Evolutionary conservation across 2,888 invertebrate genomes (phyloP).

Genomic region (Pycnomerus fuliginosus): DNA sequence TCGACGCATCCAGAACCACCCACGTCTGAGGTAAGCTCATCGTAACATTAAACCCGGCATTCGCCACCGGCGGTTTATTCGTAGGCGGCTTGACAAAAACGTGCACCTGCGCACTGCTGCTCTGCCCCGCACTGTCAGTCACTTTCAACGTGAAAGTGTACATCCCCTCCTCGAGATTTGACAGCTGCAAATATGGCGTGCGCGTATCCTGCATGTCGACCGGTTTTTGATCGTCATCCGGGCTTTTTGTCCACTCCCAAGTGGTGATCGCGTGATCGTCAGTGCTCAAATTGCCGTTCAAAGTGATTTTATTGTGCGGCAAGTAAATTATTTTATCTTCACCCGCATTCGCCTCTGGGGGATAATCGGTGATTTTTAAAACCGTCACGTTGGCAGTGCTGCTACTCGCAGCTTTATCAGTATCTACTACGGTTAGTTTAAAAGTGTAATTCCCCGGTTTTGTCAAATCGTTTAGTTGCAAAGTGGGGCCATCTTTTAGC

Average conservation of each 20-base stretch:
- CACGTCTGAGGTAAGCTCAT: constrained; percentile 83
- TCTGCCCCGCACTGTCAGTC: constrained; percentile 87
- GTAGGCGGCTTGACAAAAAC: constrained; percentile 91
- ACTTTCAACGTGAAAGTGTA: constrained; percentile 93
- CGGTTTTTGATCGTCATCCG: constrained; percentile 83
- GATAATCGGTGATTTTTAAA: constrained; percentile 88
- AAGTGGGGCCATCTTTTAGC: constrained; percentile 74
- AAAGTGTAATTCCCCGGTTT: constrained; percentile 89
- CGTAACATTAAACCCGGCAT: constrained; percentile 64
- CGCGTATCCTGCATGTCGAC: constrained; percentile 96
- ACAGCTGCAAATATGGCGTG: constrained; percentile 81
- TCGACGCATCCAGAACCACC: constrained; percentile 76
- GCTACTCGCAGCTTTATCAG: constrained; percentile 82
- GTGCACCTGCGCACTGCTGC: constrained; percentile 71
- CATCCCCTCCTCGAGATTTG: constrained; percentile 89
- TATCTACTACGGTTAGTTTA: constrained; percentile 88
- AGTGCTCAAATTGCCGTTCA: constrained; percentile 88
- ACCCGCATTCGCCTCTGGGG: constrained; percentile 91
- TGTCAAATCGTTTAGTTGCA: constrained; percentile 79
- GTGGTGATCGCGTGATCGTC: constrained; percentile 91
- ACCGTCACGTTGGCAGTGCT: constrained; percentile 88
- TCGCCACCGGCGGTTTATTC: constrained; percentile 77
- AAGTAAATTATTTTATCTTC: constrained; percentile 87
- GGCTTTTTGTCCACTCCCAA: constrained; percentile 95
- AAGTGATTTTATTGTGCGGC: constrained; percentile 80